phyloP scores from a whole-genome alignment of 2,888 invertebrate genomes.

The Limnephilus rhombicus region DNA sequence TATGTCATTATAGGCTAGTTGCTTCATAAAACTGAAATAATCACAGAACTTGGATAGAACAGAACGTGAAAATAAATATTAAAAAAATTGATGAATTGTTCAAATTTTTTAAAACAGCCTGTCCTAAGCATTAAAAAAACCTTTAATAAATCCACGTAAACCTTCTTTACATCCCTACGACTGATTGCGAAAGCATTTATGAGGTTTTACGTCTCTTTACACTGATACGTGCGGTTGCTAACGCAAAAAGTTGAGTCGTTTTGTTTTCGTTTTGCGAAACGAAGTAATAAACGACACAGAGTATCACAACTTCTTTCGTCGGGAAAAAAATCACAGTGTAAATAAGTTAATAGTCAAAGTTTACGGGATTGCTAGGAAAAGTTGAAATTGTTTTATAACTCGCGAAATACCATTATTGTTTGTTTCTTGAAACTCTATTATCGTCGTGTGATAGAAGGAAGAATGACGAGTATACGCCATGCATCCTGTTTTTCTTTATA shows the following conservation, averaged over 20 bases:
- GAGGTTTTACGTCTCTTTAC: neutral
- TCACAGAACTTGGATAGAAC: too few relatives aligned
- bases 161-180: neutral
- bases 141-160: neutral
- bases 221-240: neutral
- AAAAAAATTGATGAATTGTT: too few relatives aligned
- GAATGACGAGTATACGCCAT: neutral
- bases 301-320: neutral
- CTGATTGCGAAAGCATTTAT: neutral
- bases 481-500: too few relatives aligned
- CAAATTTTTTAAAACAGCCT: too few relatives aligned
- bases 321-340: neutral
- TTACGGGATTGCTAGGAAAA: neutral
- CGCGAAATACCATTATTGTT: neutral
- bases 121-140: too few relatives aligned
- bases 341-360: neutral
- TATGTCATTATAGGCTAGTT: too few relatives aligned
- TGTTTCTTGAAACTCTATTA: neutral
- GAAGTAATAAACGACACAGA: neutral
- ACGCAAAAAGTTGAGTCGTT: neutral
- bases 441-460: neutral
- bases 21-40: too few relatives aligned
- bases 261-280: neutral
- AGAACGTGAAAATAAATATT: too few relatives aligned
- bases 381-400: conserved; percentile 1